Evolutionary conservation across 2,797 vertebrate genomes (phyloP).

Genomic region (Macropus fuliginosus): DNA sequence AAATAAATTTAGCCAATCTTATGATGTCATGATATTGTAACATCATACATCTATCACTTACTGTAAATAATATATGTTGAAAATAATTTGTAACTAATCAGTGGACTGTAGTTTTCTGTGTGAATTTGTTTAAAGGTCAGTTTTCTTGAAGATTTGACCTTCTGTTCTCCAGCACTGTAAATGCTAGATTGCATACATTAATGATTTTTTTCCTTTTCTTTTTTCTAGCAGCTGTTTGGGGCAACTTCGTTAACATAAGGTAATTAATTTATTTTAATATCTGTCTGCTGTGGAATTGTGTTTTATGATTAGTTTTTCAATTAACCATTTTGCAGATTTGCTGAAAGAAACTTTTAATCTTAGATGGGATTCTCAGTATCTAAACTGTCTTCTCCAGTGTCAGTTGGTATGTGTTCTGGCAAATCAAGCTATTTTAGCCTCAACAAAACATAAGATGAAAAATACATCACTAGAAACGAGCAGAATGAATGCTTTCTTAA

Average conservation of each 20-base stretch:
- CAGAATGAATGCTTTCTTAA: neutral
- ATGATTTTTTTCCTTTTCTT: slow-evolving; percentile 64
- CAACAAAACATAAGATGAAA: neutral
- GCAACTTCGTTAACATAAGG: slow-evolving; percentile 98
- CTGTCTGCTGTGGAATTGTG: neutral
- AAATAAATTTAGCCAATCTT: neutral
- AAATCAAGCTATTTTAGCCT: neutral
- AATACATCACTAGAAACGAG: neutral
- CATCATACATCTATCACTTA: neutral
- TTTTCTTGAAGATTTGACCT: slow-evolving; percentile 25
- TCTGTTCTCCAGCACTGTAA: slow-evolving; percentile 20
- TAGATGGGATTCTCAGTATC: neutral
- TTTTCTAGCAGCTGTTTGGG: slow-evolving; percentile 95
- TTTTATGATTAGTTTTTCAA: neutral
- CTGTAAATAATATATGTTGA: neutral
- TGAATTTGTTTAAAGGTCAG: slow-evolving; percentile 39
- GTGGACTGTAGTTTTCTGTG: neutral
- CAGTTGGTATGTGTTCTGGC: neutral
- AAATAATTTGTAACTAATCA: neutral
- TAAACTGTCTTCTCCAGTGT: neutral
- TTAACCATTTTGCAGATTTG: neutral
- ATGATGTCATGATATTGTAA: neutral
- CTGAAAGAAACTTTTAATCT: neutral
- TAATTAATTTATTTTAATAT: slow-evolving; percentile 81
- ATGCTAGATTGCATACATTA: slow-evolving; percentile 34